Conservation (phyloP, 2,113 vertebrate genomes). For the Burhinus bistriatus region DNA sequence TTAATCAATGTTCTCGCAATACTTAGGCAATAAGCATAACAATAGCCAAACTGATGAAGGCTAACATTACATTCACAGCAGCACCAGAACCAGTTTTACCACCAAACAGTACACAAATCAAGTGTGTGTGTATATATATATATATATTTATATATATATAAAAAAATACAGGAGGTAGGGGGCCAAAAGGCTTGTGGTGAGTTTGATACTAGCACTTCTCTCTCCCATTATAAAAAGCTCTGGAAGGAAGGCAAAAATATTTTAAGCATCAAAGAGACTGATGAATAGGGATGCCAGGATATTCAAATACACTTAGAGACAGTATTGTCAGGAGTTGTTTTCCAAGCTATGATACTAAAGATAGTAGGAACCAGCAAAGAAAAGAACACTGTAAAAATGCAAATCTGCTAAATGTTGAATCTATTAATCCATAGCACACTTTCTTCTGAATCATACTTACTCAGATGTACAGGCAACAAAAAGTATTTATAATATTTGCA, state of each 20-base stretch:
- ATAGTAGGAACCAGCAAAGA: conserved; percentile 72
- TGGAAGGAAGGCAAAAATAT: conserved; percentile 71
- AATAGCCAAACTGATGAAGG: background rate
- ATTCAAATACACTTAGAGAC: conserved; percentile 73
- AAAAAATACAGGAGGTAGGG: background rate
- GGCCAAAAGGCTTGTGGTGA: conserved; percentile 41
- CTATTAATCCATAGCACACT: conserved; percentile 72
- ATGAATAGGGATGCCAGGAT: conserved; percentile 71
- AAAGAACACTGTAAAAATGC: conserved; percentile 73
- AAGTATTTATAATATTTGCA: conserved; percentile 77
- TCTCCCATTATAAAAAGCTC: conserved; percentile 62
- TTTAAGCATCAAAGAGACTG: conserved; percentile 73
- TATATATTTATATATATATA: background rate
- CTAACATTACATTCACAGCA: background rate
- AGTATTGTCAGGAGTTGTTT: conserved; percentile 74
- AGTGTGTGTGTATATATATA: background rate
- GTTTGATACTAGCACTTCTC: conserved; percentile 40
- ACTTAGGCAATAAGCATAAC: background rate
- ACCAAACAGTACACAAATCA: conserved; percentile 1
- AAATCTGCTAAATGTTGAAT: conserved; percentile 74
- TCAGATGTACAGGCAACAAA: conserved; percentile 74
- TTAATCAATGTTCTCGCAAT: background rate
- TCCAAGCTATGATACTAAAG: conserved; percentile 71
- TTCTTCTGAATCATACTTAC: conserved; percentile 76
- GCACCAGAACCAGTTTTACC: background rate